Evolutionary conservation across 2,888 invertebrate species (phyloP), one percentile per base, ranked within the genome.

Genomic region (Beris chalybata): DNA sequence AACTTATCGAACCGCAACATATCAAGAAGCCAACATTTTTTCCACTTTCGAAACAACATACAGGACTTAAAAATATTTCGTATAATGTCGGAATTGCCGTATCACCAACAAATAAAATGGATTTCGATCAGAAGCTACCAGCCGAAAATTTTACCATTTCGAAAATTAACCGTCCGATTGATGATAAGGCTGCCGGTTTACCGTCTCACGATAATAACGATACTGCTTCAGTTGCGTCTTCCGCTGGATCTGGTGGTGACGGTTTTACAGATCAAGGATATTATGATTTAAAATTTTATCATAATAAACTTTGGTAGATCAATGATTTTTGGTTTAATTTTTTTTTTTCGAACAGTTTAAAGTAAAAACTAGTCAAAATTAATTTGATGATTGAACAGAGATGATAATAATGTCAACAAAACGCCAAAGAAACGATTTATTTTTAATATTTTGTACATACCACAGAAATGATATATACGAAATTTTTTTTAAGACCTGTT

Each of bases 241-340:
- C 77, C 1, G 74, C 74, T 4, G 76, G 77, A 11, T 74, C 76
- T 3, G 73, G 72, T 4, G 74, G 73, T 4, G 77, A 83, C 7
- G 85, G 85, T 57, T 79, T 83, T 67, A 88, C 89, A 22, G 86
- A 86, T 57, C 85, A 86, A 74, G 89, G 88, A 52, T 89, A 85
- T 78, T 85, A 90, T 73, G 90, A 91, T 80, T 83, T 91, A 52
- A 91, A 91, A 76, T 90, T 89, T 80, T 89, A 89, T 78, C 90
- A 90, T 79, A 90, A 89, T 74, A 88, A 87, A 73, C 82, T 91
- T 73, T 91, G 91, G 91, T 91, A 88, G 75, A 74, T 58, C 12
- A 13, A 48, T 4, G 3, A 38, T 38, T 22, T 38, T 38, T 3
- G 22, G 22, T 22, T 22, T n/a, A n/a, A n/a, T n/a, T n/a, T n/a